Base-by-base conservation (phyloP, 2,888 invertebrate species). In the Eustalomyia histrio region DNA sequence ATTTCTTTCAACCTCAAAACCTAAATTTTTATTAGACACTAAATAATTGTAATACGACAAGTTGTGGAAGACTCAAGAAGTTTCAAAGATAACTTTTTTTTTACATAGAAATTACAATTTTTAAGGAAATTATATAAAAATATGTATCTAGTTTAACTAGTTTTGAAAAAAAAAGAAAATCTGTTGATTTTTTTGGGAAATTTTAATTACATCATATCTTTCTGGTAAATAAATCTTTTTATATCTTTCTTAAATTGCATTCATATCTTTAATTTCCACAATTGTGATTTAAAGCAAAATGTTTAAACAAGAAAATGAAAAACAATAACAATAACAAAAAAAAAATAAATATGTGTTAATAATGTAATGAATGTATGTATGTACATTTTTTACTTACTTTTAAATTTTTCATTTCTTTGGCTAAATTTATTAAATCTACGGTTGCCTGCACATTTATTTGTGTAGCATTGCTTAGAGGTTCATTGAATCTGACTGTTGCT, bases 401-500 rank as follows among this genome's bases (percentile, higher is more conserved):
- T 76, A 95, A 90, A 61, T 93, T 91, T 74, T 91, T 90, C 91
- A 95, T 93, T 82, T 92, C 90, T 85, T 92, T 92, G 86, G 93
- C 93, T 64, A 96, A 89, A 50, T 92, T 90, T 55, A 95, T 87
- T 83, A 95, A 91, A 82, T 93, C 92, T 76, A 93, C 92, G 0
- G 94, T 93, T 57, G 94, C 94, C 14, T 92, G 89, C 1, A 95
- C 92, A 89, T 95, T 95, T 89, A 95, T 94, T 83, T 92, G 92
- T 67, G 94, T 91, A 0, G 95, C 94, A 12, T 92, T 88, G 88
- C 93, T 92, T 16, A 96, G 90, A 29, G 93, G 93, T 87, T 95
- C 95, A 87, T 94, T 93, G 86, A 96, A 96, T 16, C 90, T 87
- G 6, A 98, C 96, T 0, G 98, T 98, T 0, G 98, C 99, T 0